These are phyloP conservation scores for Salarias fasciatus DNA, from an alignment of 2,797 vertebrate genomes.

Conservation along the genomic window DNA sequence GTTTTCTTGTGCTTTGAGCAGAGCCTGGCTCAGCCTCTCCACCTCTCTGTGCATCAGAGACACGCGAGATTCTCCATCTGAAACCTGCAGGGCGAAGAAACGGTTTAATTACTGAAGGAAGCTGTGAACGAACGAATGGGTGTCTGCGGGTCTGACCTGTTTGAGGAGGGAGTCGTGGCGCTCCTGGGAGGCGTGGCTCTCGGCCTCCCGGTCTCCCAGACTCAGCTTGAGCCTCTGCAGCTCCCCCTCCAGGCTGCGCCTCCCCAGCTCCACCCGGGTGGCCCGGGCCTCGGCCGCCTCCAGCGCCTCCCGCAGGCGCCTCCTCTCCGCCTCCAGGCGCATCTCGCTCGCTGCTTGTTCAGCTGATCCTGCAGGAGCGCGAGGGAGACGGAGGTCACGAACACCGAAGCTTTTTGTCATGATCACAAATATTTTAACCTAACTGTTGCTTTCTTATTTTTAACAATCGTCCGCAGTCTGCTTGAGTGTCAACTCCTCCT, in stretches of 20 bases:
- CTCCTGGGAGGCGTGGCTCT: slow-evolving; percentile 82
- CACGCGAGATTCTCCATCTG: slow-evolving; percentile 81
- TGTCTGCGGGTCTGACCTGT: slow-evolving; percentile 75
- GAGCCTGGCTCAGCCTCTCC: slow-evolving; percentile 81
- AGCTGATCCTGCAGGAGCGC: slow-evolving; percentile 85
- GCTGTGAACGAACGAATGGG: too few relatives aligned
- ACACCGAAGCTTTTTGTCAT: too few relatives aligned
- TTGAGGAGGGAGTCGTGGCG: slow-evolving; percentile 81
- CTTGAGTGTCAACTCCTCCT: slow-evolving; percentile 30
- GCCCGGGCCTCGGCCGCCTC: slow-evolving; percentile 85
- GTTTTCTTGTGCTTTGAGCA: slow-evolving; percentile 84
- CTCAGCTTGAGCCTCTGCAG: slow-evolving; percentile 85
- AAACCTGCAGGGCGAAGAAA: slow-evolving; percentile 74
- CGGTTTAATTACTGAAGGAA: too few relatives aligned
- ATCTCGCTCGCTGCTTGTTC: slow-evolving; percentile 84
- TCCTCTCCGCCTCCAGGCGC: slow-evolving; percentile 86
- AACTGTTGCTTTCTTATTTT: too few relatives aligned
- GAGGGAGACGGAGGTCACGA: not conserved
- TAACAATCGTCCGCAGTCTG: too few relatives aligned
- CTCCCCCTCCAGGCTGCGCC: slow-evolving; percentile 89
- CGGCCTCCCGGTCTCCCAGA: slow-evolving; percentile 82
- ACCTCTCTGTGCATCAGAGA: slow-evolving; percentile 84
- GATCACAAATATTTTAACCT: too few relatives aligned
- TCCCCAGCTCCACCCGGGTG: slow-evolving; percentile 88
- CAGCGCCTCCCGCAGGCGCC: slow-evolving; percentile 87